A percentile compares a stretch with the other conserved stretches of the same genome.
These are phyloP conservation scores for Oncorhynchus keta DNA, from an alignment of 2,113 vertebrate genomes.

Conservation along the genomic window DNA sequence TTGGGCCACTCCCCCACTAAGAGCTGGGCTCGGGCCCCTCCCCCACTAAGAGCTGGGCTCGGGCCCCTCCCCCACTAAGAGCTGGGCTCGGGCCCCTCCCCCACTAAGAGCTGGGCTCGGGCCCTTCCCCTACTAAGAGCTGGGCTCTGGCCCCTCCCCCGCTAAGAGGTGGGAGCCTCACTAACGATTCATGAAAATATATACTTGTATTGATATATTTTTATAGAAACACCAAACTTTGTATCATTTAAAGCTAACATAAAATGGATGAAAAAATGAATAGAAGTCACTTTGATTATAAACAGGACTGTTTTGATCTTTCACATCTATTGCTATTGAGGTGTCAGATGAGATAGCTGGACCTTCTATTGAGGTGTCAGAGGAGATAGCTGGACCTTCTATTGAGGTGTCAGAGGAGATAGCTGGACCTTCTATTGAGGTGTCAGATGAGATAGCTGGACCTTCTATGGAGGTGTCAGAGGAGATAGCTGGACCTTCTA, in stretches of 20 bases:
- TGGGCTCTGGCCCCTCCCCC: slow-evolving; percentile 1
- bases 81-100: slow-evolving; percentile 26
- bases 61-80: slow-evolving; percentile 19
- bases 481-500: no score
- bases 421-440: no score
- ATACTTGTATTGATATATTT: slow-evolving; percentile 74
- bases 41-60: no score
- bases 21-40: neutral
- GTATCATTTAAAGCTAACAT: slow-evolving; percentile 57
- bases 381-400: no score
- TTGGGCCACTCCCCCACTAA: neutral
- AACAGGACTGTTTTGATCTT: slow-evolving; percentile 55
- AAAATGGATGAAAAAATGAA: slow-evolving; percentile 28
- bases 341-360: no score
- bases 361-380: no score
- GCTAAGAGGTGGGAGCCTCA: slow-evolving; percentile 46
- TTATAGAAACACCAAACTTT: slow-evolving; percentile 67
- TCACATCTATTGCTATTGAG: slow-evolving; percentile 43
- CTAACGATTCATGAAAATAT: slow-evolving; percentile 67
- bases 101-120: no score
- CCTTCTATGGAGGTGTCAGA: no score
- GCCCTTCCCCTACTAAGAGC: no score
- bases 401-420: no score
- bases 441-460: no score
- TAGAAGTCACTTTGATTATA: slow-evolving; percentile 56